A percentile compares a stretch with the other conserved stretches of the same genome.
These are phyloP conservation scores for Clusia tigrina DNA, from an alignment of 2,888 invertebrate species.

Conservation along the genomic window DNA sequence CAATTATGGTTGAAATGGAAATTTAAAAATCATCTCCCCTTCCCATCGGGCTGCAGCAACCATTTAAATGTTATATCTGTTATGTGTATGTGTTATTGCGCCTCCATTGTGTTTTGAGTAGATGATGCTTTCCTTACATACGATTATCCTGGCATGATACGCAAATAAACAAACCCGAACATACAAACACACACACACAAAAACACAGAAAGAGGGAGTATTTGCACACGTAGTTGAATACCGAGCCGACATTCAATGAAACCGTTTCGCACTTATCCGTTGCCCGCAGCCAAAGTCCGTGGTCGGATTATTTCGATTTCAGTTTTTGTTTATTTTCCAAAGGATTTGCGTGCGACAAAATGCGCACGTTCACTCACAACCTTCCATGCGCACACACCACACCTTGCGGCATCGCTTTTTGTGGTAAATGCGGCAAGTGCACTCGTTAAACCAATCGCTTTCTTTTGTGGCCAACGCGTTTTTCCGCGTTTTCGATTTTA, in stretches of 20 bases:
- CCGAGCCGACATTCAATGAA: not conserved
- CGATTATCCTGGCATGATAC: slow-evolving; percentile 26
- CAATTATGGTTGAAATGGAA: slow-evolving; percentile 44
- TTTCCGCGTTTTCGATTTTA: slow-evolving; percentile 56
- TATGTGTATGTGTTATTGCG: too few relatives aligned
- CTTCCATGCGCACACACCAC: not conserved
- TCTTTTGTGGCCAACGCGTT: slow-evolving; percentile 33
- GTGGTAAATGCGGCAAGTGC: not conserved
- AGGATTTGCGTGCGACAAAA: slow-evolving; percentile 27
- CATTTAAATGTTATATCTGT: slow-evolving; percentile 26
- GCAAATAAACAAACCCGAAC: slow-evolving; percentile 20
- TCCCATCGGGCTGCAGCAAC: not conserved
- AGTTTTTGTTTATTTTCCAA: slow-evolving; percentile 15
- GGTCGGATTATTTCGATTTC: not conserved
- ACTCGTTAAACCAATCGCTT: slow-evolving; percentile 34
- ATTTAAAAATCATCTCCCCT: slow-evolving; percentile 17
- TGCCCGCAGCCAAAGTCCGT: not conserved
- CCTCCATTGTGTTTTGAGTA: slow-evolving; percentile 8
- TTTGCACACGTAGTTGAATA: slow-evolving; percentile 1
- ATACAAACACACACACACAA: not conserved
- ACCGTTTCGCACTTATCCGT: not conserved
- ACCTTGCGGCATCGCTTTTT: slow-evolving; percentile 17
- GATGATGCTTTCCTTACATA: slow-evolving; percentile 16
- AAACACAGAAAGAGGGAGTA: not conserved
- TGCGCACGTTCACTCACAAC: not conserved